Evolutionary conservation across 1,140 invertebrate genomes (phyloP).

Genomic region (Schlechtendalia chinensis): DNA sequence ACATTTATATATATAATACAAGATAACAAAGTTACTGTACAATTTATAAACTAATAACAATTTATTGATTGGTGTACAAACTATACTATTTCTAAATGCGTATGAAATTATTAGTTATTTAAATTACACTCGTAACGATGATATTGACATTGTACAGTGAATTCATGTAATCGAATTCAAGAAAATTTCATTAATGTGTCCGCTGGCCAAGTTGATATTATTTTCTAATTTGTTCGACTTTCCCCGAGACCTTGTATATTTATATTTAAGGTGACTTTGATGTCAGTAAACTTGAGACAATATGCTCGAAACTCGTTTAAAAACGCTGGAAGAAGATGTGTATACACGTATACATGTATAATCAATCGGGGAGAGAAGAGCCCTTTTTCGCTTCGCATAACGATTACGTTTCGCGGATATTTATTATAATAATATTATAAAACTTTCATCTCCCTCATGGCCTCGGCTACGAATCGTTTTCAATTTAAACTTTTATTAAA

Average conservation of each 20-base stretch:
- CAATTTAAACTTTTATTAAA: conserved; percentile 50
- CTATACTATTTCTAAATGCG: not conserved
- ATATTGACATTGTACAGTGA: not conserved
- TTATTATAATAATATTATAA: conserved; percentile 50
- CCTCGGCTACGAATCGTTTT: conserved; percentile 42
- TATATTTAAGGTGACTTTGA: conserved; percentile 42
- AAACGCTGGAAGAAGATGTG: conserved; percentile 22
- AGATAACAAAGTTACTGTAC: no score
- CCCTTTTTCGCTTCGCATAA: conserved; percentile 49
- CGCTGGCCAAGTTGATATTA: conserved; percentile 26
- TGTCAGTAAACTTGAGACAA: conserved; percentile 34
- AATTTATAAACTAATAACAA: no score
- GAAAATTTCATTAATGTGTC: conserved; percentile 27
- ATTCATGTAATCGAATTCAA: conserved; percentile 20
- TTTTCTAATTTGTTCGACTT: conserved; percentile 41
- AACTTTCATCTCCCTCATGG: conserved; percentile 48
- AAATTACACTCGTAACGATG: not conserved
- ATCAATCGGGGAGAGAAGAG: conserved; percentile 41
- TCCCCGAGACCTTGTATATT: not conserved
- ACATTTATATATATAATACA: no score
- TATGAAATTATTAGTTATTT: not conserved
- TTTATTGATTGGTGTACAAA: not conserved
- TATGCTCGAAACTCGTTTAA: conserved; percentile 41
- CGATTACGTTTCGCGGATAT: conserved; percentile 46
- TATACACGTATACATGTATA: conserved; percentile 35